Evolutionary conservation across 1,140 invertebrate genomes (phyloP).

Genomic region (Neodiprion pinetum): DNA sequence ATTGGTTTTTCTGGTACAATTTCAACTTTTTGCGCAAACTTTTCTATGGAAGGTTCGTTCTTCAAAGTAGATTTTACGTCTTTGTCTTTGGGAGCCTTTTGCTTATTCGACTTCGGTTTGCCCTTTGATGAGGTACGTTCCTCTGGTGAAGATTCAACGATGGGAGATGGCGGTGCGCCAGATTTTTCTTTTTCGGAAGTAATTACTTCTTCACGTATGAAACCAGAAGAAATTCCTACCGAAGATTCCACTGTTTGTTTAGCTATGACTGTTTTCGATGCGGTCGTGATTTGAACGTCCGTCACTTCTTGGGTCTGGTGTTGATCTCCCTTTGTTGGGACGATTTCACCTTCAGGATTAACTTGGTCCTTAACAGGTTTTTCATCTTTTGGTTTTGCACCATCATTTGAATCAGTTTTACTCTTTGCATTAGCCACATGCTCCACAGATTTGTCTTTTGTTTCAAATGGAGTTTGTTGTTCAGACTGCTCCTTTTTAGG

Average conservation of each 20-base stretch:
- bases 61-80: neutral
- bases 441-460: slow-evolving; percentile 1
- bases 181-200: neutral
- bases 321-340: slow-evolving; percentile 49
- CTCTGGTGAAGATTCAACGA: no score
- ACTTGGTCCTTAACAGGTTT: slow-evolving; percentile 5
- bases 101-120: neutral
- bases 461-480: neutral
- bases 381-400: neutral
- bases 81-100: slow-evolving; percentile 14
- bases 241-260: neutral
- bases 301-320: slow-evolving; percentile 46
- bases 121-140: no score
- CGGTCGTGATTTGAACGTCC: slow-evolving; percentile 28
- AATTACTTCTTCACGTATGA: neutral
- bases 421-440: neutral
- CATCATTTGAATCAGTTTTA: slow-evolving; percentile 9
- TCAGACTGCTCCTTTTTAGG: neutral
- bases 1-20: slow-evolving; percentile 13
- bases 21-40: neutral
- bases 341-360: slow-evolving; percentile 26
- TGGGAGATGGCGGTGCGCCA: no score
- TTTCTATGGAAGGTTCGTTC: neutral
- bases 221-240: neutral
- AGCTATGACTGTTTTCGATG: neutral